Percentiles rank a stretch among this genome's conserved stretches.
Conservation (phyloP, 2,888 invertebrate genomes). For the Heliconius cydno region DNA sequence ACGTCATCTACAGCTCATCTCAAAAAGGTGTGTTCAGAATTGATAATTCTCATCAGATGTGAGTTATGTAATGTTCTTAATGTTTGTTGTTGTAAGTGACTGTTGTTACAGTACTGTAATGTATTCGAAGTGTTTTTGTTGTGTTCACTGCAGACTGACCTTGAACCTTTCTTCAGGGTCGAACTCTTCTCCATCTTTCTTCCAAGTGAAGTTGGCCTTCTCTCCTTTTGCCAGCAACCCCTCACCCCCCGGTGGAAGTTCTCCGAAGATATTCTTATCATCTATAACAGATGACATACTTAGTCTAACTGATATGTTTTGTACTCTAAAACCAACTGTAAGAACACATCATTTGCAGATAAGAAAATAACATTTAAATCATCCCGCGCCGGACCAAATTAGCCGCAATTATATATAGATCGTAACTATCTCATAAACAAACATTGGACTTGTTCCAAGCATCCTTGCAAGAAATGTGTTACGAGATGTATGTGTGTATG, state of each 20-base stretch:
- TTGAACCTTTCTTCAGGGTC: conserved; percentile 96
- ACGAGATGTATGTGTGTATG: conserved; percentile 36
- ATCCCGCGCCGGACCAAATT: conserved; percentile 39
- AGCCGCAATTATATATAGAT: conserved; percentile 56
- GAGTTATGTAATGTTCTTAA: neutral
- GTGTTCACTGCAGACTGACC: conserved; percentile 52
- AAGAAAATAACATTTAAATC: conserved; percentile 37
- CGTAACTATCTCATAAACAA: conserved; percentile 62
- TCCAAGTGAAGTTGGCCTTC: conserved; percentile 91
- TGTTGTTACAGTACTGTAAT: conserved; percentile 11
- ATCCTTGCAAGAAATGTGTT: conserved; percentile 52
- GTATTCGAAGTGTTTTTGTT: neutral
- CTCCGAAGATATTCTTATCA: conserved; percentile 92
- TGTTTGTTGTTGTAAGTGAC: neutral
- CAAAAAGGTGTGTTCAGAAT: conserved; percentile 25
- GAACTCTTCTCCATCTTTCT: conserved; percentile 92
- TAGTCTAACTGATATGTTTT: conserved; percentile 33
- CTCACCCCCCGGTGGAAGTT: conserved; percentile 86
- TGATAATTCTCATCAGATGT: neutral
- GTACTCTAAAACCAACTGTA: conserved; percentile 28
- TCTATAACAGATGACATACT: conserved; percentile 74
- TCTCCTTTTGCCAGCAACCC: conserved; percentile 88
- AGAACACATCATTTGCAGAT: conserved; percentile 37
- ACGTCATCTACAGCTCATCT: conserved; percentile 4
- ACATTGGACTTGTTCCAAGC: conserved; percentile 70